These are phyloP conservation scores for Drosophila eugracilis DNA, from an alignment of 1,140 invertebrate species.

Conservation along the genomic window DNA sequence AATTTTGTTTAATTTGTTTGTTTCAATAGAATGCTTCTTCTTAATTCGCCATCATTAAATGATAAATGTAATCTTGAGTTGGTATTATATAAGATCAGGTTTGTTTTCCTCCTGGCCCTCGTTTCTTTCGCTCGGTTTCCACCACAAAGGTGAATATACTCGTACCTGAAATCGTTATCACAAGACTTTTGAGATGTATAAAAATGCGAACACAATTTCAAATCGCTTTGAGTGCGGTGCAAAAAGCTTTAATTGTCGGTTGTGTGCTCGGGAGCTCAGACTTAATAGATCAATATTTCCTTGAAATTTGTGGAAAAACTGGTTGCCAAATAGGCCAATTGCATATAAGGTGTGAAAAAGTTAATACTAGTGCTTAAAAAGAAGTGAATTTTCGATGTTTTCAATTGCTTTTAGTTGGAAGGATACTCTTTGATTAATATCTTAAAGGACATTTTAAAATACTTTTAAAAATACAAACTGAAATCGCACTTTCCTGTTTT, in stretches of 20 bases:
- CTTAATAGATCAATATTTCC: background rate
- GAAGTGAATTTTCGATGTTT: background rate
- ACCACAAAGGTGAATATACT: constrained; percentile 10
- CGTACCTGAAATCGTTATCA: constrained; percentile 7
- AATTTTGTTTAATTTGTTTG: background rate
- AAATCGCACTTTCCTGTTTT: too few relatives aligned
- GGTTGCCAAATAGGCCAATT: constrained; percentile 10
- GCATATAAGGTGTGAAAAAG: background rate
- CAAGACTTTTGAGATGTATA: constrained; percentile 25
- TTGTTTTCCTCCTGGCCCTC: background rate
- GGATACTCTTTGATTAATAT: too few relatives aligned
- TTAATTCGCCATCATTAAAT: background rate
- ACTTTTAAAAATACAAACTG: too few relatives aligned
- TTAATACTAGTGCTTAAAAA: too few relatives aligned
- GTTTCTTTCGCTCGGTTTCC: background rate
- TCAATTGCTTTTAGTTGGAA: too few relatives aligned
- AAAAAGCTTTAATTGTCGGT: constrained; percentile 45
- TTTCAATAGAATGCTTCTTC: background rate
- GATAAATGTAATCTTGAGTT: constrained; percentile 7
- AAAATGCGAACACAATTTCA: constrained; percentile 13
- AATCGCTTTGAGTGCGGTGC: constrained; percentile 14
- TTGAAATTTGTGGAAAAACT: constrained; percentile 14
- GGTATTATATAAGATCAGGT: background rate
- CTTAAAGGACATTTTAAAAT: too few relatives aligned
- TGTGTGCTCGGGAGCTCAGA: background rate